Percentiles rank a stretch among this genome's conserved stretches.
phyloP scores from a whole-genome alignment of 2,113 vertebrate genomes.

The Turnix velox region DNA sequence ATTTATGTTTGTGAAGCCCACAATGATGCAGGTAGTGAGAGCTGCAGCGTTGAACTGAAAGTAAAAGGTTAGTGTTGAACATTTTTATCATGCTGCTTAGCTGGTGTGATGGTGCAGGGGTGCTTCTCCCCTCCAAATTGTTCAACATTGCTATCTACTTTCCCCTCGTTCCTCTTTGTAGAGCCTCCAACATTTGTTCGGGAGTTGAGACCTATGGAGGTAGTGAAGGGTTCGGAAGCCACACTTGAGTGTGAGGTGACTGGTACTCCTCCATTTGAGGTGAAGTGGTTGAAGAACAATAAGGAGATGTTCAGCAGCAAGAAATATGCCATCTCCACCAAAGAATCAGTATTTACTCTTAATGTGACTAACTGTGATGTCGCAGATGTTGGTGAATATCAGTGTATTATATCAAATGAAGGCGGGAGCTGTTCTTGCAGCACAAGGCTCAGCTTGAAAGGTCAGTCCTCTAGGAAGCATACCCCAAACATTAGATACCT shows the following conservation, averaged over 20 bases:
- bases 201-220: conserved; percentile 77
- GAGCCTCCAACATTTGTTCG: conserved; percentile 88
- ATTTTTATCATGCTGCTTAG: background rate
- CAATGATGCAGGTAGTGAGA: conserved; percentile 95
- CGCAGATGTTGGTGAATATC: conserved; percentile 92
- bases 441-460: conserved; percentile 88
- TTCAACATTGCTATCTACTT: background rate
- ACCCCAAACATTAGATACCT: background rate
- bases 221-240: conserved; percentile 84
- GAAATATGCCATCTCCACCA: conserved; percentile 82
- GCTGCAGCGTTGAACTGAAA: conserved; percentile 91
- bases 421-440: conserved; percentile 89
- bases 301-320: conserved; percentile 90
- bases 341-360: conserved; percentile 78
- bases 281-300: conserved; percentile 91
- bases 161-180: conserved; percentile 59
- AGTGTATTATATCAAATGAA: conserved; percentile 88
- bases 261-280: conserved; percentile 89
- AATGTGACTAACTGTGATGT: conserved; percentile 85
- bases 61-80: conserved; percentile 89
- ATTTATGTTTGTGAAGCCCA: conserved; percentile 92
- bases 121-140: background rate
- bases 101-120: background rate
- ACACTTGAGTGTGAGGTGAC: conserved; percentile 82
- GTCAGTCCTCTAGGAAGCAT: conserved; percentile 72